Base-by-base conservation (phyloP, 2,113 vertebrate species). In the Rhinolophus ferrumequinum region DNA sequence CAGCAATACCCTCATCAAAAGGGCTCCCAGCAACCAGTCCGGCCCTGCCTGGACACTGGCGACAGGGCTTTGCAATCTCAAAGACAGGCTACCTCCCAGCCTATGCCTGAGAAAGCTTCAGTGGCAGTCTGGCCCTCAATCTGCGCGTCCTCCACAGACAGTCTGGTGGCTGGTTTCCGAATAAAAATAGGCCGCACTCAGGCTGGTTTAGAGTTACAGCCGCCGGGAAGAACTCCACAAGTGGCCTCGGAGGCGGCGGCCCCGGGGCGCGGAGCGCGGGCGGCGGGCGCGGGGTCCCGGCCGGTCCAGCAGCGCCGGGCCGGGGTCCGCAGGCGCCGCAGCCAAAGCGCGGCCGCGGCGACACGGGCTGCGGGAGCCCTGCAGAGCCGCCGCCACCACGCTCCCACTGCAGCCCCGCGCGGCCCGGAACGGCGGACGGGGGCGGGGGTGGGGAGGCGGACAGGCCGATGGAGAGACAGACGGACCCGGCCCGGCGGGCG, bases 121-220 rank as follows among this genome's bases (percentile, higher is more conserved):
- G 90, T n/a, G 90, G 47, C 16, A 52, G 64, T 54, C 83, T 18
- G 90, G 67, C 79, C 73, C 47, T 62, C 38, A 10, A 28, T 54
- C 58, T 2, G 50, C 5, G 70, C 66, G 1, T 26, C 50, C 58
- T 7, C 50, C 72, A 2, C 69, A 0, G 24, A 22, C n/a, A 33
- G 87, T 60, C 58, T 0, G 22, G 14, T 0, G 5, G 44, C 95
- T 8, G 67, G 24, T 41, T 96, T 56, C 96, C 8, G 13, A 38
- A 19, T 50, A 38, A 75, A 76, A 86, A 67, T 0, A 96, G 97
- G 97, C 91, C 95, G 73, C n/a, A 19, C 80, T 66, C 54, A 0
- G 7, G 15, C 60, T 44, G 64, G 56, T 33, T 50, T 73, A 38
- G 81, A 96, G 86, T 96, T 96, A 18, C 93, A 30, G 87, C 86